Percentiles rank a stretch among this genome's conserved stretches.
phyloP scores from a whole-genome alignment of 2,888 invertebrate genomes.

The Polymixis lichenea region DNA sequence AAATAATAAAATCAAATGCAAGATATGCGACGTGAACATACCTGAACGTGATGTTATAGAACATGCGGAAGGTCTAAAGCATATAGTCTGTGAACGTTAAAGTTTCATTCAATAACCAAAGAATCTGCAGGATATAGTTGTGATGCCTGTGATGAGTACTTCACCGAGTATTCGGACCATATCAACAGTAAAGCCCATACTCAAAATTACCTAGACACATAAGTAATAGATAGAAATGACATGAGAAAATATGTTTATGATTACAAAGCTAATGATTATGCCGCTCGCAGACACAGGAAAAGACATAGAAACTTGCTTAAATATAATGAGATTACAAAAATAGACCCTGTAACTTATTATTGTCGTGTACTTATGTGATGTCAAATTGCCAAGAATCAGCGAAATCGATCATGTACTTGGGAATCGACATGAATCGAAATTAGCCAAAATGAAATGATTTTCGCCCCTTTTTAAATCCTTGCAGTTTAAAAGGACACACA shows the following conservation, averaged over 20 bases:
- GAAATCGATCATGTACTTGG: constrained; percentile 29
- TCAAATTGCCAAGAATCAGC: neutral
- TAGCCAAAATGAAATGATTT: neutral
- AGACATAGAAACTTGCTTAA: constrained; percentile 2
- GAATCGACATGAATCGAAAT: neutral
- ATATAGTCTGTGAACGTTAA: neutral
- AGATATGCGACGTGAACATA: too few relatives aligned
- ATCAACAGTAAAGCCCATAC: constrained; percentile 6
- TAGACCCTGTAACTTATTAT: neutral
- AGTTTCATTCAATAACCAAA: neutral
- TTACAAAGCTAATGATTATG: rapidly evolving
- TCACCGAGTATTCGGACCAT: neutral
- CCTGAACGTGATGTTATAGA: too few relatives aligned
- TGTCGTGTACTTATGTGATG: neutral
- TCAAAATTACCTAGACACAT: rapidly evolving
- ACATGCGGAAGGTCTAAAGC: too few relatives aligned
- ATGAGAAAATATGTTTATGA: constrained; percentile 20
- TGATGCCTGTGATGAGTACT: neutral
- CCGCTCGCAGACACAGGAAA: neutral
- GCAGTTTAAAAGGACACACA: too few relatives aligned
- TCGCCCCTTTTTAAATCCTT: too few relatives aligned
- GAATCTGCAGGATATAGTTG: neutral
- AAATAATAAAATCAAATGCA: too few relatives aligned
- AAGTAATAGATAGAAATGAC: neutral
- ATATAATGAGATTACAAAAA: neutral